Base-by-base conservation (phyloP, 1,140 invertebrate species). In the Drosophila subobscura region DNA sequence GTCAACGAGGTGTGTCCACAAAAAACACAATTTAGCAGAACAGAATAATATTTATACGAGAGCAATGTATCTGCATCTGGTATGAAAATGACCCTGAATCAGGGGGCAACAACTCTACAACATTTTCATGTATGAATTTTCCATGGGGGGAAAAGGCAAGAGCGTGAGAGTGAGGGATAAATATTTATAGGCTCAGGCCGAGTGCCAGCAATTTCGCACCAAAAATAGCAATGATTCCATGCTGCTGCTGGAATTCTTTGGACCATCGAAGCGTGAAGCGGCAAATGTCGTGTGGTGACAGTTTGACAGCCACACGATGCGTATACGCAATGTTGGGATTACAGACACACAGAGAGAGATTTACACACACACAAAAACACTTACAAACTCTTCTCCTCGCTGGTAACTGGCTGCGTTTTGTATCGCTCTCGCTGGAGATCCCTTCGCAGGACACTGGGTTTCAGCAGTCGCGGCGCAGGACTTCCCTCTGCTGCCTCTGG, bases 341-440 rank as follows among this genome's bases (percentile, higher is more conserved):
- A 25, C 14, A 20, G 12, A 5, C 8, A 5, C 1, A 53, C 5
- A 33, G 12, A 51, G 29, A 14, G 23, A 64, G 58, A 33, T 33
- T 53, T 10, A 7, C 12, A 20, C 7, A 20, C 10, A 22, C n/a
- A n/a, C 12, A 10, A 41, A 41, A n/a, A 14, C 44, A 85, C 83
- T 88, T 74, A 91, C 89, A 88, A 89, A 61, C 72, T 89, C 58
- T 84, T 91, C 90, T 95, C 95, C 47, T 94, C 93, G 10, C 93
- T 92, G 27, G 94, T 95, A 56, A 95, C 93, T 0, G 95, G 95
- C 84, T 95, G 95, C 2, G 95, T 95, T 77, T 93, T 93, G 80
- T 93, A 94, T 22, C 94, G 92, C 59, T 93, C 93, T 45, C 92
- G 92, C 63, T 93, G 92, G 14, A 92, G 78, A 67, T 93, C 93